Evolutionary conservation across 2,797 vertebrate species (phyloP), one percentile per base, ranked within the genome.

Genomic region (Peromyscus nudipes): DNA sequence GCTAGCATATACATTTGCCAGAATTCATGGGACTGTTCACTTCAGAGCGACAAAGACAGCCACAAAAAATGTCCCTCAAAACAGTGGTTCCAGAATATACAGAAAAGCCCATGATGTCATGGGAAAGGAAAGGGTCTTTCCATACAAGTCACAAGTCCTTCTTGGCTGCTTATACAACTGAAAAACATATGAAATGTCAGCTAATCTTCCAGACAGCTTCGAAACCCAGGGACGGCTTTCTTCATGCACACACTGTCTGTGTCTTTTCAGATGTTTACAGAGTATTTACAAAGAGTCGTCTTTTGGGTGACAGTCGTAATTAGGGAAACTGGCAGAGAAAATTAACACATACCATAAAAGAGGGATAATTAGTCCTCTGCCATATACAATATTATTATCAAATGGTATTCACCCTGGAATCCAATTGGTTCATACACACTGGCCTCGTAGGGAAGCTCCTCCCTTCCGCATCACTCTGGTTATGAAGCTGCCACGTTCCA

Each of bases 241-340:
- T 87, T 96, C 62, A 9, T 2, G 31, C 52, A 69, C 19, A 25
- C 10, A 19, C 25, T 57, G 91, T 92, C 94, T 89, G 60, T 87
- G 93, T 97, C 95, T 97, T 97, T 96, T 96, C 94, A 96, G 86
- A 94, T 97, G 95, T 97, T 97, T 97, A 95, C 94, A 92, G 96
- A 94, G 90, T 97, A 97, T 98, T 96, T 97, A 97, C 95, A 91
- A 90, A 96, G 90, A 96, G 95, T 93, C 57, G 85, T 94, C 95
- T 82, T 80, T 95, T n/a, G 96, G 94, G 94, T 96, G 93, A 73
- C 91, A 75, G 91, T 90, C 62, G 89, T 92, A 96, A 98, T 97
- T 96, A 96, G 91, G 89, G 84, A 97, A 98, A 93, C 92, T 96
- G 95, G 96, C 96, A 93, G 96, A 0, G 83, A 96, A 96, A 97